Base-by-base conservation (phyloP, 92 coral and sea anemone genomes). In the Palythoa heliodiscus region DNA sequence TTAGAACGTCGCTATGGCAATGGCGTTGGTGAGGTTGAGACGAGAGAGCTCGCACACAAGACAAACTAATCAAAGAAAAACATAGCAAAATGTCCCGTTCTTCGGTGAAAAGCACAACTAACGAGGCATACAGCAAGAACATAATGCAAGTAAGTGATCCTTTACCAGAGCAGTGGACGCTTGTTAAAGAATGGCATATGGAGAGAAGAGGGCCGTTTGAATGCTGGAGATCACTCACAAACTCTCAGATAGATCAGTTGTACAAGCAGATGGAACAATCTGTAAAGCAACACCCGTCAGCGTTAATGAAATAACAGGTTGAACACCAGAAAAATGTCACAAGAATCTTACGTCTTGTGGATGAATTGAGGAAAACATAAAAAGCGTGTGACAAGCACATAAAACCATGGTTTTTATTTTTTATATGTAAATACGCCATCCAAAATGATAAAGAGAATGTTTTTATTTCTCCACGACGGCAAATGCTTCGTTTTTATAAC, bases 101-200 rank as follows among this genome's bases (percentile, higher is more conserved):
- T 1, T 83, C 86, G 64, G 25, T 58, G n/a, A 64, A 57, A 20
- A 87, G 83, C 53, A n/a, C 68, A 43, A 63, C 66, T 11, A 60
- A 71, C 57, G 82, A 82, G 39, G 82, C 86, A 1, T 79, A 74
- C 67, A 78, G 39, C 35, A 83, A 53, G 52, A 67, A 77, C 19
- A 72, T 93, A 1, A 24, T 93, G 82, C 93, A 63, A 73, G 69
- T 76, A 24, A 82, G 69, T 29, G 77, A 87, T 50, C 93, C 92
- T 48, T 66, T 94, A 63, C 98, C 98, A 5, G 98, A 94, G 52
- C 98, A 94, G 54, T 94, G 98, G 98, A 94, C 95, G 55, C 84
- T 92, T 2, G 98, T 94, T n/a, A 92, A 92, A 54, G 98, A 92
- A 61, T 94, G 98, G 98, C 89, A 92, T 25, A 92, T 94, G 25